Evolutionary conservation across 2,888 invertebrate genomes (phyloP).

Genomic region (Ornithoptera priamus): DNA sequence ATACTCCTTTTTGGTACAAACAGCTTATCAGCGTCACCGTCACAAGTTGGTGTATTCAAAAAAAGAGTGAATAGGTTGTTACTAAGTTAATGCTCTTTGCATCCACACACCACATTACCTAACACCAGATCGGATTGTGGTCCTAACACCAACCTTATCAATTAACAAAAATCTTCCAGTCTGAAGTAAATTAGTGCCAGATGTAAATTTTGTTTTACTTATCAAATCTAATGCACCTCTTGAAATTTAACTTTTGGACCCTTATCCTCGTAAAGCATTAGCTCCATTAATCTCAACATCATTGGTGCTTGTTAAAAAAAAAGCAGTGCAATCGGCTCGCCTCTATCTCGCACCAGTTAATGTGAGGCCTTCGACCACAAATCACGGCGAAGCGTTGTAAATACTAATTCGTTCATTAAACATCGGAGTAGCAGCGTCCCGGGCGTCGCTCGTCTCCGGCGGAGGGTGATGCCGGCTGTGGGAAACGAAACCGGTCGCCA

Average conservation of each 20-base stretch:
- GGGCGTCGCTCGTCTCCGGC: conserved; percentile 20
- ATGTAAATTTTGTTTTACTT: too few relatives aligned
- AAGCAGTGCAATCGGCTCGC: background rate
- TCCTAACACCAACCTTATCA: too few relatives aligned
- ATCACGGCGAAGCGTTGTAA: conserved; percentile 26
- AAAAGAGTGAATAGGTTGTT: too few relatives aligned
- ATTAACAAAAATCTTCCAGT: too few relatives aligned
- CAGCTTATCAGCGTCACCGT: too few relatives aligned
- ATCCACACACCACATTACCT: too few relatives aligned
- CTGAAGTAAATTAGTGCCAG: too few relatives aligned
- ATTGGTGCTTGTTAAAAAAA: conserved; percentile 14
- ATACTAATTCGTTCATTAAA: conserved; percentile 30
- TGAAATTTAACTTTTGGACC: background rate
- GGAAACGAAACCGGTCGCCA: conserved; percentile 37
- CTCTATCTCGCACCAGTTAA: conserved; percentile 16
- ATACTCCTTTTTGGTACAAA: too few relatives aligned
- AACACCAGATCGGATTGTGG: too few relatives aligned
- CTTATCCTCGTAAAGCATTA: conserved; percentile 15
- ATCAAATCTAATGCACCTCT: too few relatives aligned
- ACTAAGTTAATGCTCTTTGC: too few relatives aligned
- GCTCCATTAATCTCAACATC: conserved; percentile 15
- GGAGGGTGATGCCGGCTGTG: conserved; percentile 31
- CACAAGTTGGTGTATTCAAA: too few relatives aligned
- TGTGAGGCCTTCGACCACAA: conserved; percentile 15
- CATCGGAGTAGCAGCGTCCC: conserved; percentile 19